A percentile compares a stretch with the other conserved stretches of the same genome.
These are phyloP conservation scores for Poeciliopsis infans DNA, from an alignment of 2,797 vertebrate genomes.

Conservation along the genomic window DNA sequence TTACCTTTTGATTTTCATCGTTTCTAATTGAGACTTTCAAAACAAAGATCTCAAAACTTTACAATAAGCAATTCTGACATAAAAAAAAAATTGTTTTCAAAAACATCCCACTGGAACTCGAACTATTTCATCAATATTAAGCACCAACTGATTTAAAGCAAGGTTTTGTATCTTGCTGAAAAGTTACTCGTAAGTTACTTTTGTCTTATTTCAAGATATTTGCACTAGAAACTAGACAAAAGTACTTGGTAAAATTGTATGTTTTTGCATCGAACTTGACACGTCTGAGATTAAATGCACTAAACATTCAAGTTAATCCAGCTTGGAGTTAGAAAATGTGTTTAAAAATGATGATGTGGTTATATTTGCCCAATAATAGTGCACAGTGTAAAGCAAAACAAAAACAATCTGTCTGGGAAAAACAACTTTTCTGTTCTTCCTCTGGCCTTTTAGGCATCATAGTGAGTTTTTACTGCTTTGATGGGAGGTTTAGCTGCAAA, in stretches of 20 bases:
- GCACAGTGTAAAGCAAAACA: neutral
- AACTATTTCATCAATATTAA: too few species aligned
- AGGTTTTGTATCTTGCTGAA: too few species aligned
- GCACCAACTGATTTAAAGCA: too few species aligned
- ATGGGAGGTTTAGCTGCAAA: neutral
- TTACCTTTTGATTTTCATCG: neutral
- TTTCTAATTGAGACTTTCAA: neutral
- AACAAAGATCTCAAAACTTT: too few species aligned
- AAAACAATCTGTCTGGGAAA: constrained; percentile 9
- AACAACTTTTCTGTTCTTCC: constrained; percentile 1
- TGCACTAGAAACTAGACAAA: too few species aligned
- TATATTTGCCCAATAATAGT: neutral
- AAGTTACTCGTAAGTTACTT: too few species aligned
- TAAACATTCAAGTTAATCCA: neutral
- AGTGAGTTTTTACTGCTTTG: neutral
- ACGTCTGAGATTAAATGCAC: neutral
- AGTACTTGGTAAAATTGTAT: too few species aligned
- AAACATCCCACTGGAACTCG: too few species aligned
- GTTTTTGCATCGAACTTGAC: too few species aligned
- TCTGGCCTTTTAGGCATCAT: neutral
- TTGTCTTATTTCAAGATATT: too few species aligned
- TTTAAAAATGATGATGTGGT: neutral
- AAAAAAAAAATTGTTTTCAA: too few species aligned
- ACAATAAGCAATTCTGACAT: too few species aligned
- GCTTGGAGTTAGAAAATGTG: neutral